Evolutionary conservation across 2,888 invertebrate species (phyloP).

Genomic region (Limnephilus rhombicus): DNA sequence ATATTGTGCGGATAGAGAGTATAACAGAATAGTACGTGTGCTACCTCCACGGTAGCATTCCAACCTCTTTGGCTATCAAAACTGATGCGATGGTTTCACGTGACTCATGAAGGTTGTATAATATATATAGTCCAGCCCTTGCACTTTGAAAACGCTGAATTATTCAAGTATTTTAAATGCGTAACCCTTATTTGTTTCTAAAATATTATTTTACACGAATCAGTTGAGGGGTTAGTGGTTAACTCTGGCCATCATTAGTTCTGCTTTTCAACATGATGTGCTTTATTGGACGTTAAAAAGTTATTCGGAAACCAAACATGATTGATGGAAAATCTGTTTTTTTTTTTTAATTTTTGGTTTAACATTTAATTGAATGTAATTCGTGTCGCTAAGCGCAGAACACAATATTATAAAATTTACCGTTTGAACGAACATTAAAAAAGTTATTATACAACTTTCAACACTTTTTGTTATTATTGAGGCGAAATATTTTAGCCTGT

Average conservation of each 20-base stretch:
- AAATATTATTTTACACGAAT: slow-evolving; percentile 8
- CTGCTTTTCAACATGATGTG: slow-evolving; percentile 12
- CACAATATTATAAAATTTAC: too few species aligned
- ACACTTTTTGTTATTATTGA: too few species aligned
- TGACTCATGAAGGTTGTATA: slow-evolving; percentile 14
- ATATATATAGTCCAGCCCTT: background rate
- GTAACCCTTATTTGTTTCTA: slow-evolving; percentile 26
- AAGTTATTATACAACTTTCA: too few species aligned
- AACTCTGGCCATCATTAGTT: slow-evolving; percentile 35
- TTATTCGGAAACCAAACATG: background rate
- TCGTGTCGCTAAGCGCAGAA: background rate
- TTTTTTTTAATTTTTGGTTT: background rate
- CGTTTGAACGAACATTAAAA: too few species aligned
- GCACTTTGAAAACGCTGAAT: slow-evolving; percentile 3
- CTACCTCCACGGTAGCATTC: background rate
- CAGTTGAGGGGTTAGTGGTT: background rate
- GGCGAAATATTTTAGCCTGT: too few species aligned
- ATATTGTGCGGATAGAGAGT: too few species aligned
- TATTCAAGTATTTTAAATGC: slow-evolving; percentile 49
- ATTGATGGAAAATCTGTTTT: background rate
- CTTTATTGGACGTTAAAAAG: background rate
- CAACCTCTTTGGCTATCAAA: background rate
- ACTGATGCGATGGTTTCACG: background rate
- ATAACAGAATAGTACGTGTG: background rate
- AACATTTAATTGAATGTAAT: background rate